phyloP scores from a whole-genome alignment of 1,140 invertebrate genomes.

The Hyphantria cunea region DNA sequence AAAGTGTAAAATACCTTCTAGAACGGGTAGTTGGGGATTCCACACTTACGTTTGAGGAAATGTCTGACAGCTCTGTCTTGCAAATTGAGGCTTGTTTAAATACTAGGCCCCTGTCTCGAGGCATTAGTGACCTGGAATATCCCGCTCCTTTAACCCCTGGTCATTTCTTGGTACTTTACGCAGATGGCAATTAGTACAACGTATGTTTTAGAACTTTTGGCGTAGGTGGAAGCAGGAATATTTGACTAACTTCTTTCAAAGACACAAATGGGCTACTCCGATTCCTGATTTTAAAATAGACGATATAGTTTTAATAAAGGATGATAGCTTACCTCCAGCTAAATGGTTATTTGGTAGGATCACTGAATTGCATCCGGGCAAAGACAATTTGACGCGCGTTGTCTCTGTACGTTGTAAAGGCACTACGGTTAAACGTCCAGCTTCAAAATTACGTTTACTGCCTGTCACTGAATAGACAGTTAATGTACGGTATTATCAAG shows the following conservation, averaged over 20 bases:
- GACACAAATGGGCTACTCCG: neutral
- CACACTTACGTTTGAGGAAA: neutral
- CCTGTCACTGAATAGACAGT: neutral
- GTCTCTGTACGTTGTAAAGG: neutral
- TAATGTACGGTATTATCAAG: too few species aligned
- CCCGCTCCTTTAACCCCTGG: conserved; percentile 1
- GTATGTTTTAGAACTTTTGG: neutral
- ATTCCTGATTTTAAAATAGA: neutral
- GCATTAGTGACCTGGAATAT: neutral
- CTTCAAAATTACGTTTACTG: conserved; percentile 1
- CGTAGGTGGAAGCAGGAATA: neutral
- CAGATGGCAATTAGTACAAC: conserved; percentile 1
- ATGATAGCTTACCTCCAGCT: too few species aligned
- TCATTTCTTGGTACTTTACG: conserved; percentile 1
- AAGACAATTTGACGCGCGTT: neutral
- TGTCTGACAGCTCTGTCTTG: neutral
- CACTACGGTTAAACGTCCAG: conserved; percentile 1
- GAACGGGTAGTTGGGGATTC: neutral
- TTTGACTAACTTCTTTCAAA: neutral
- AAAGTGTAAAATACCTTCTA: neutral
- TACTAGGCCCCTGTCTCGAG: neutral
- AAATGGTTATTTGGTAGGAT: too few species aligned
- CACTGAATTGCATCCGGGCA: neutral
- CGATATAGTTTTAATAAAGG: neutral
- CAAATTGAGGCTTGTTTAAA: neutral